Evolutionary conservation across 2,113 vertebrate species (phyloP).

Genomic region (Edolisoma coerulescens): DNA sequence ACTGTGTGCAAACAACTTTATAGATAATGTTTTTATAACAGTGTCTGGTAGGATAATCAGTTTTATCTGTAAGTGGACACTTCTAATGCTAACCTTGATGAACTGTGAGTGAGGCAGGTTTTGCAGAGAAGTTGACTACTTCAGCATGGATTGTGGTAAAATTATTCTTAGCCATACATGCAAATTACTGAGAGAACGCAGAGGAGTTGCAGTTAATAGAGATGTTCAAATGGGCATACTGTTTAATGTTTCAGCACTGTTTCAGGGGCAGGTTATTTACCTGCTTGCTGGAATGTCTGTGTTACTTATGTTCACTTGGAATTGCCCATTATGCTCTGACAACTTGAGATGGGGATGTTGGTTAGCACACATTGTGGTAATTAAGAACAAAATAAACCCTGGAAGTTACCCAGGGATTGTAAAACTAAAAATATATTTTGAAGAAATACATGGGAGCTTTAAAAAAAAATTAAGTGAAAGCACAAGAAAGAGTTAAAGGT

Average conservation of each 20-base stretch:
- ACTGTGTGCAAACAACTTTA: neutral
- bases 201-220: neutral
- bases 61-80: neutral
- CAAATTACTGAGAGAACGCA: neutral
- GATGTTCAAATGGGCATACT: neutral
- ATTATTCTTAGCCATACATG: neutral
- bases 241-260: neutral
- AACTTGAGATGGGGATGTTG: neutral
- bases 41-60: neutral
- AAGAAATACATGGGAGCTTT: neutral
- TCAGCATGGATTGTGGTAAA: neutral
- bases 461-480: neutral
- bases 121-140: neutral
- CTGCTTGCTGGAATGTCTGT: neutral
- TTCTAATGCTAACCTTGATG: neutral
- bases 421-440: neutral
- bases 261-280: neutral
- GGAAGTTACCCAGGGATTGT: neutral
- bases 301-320: neutral
- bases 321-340: neutral
- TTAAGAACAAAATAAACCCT: neutral
- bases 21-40: neutral
- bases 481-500: conserved; percentile 17
- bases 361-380: neutral
- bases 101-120: neutral